Evolutionary conservation across 2,113 vertebrate genomes (phyloP).

Genomic region (Cyphomyrus discorhynchus): DNA sequence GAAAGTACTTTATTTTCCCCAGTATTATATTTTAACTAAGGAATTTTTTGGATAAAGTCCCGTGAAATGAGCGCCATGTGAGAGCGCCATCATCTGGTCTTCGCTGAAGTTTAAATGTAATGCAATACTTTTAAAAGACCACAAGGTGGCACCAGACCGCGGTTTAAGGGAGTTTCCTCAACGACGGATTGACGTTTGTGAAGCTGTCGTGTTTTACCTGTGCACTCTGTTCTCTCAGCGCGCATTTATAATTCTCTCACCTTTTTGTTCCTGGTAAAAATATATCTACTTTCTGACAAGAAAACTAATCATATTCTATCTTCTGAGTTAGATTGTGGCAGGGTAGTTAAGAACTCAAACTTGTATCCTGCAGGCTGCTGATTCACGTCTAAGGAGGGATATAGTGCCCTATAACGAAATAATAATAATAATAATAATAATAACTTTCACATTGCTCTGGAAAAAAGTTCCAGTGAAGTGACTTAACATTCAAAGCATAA

Average conservation of each 20-base stretch:
- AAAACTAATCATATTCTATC: neutral
- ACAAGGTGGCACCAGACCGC: neutral
- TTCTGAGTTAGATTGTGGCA: neutral
- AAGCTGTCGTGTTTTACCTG: neutral
- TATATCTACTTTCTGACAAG: neutral
- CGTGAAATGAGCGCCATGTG: neutral
- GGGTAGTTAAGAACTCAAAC: neutral
- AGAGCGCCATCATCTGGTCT: neutral
- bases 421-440: neutral
- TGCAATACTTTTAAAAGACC: neutral
- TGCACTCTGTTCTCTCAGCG: neutral
- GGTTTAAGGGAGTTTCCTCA: neutral
- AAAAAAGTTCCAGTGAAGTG: neutral
- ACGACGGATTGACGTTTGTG: neutral
- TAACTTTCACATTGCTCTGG: neutral
- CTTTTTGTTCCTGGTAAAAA: neutral
- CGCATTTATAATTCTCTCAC: neutral
- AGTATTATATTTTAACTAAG: neutral
- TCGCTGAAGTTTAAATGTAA: neutral
- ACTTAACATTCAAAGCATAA: neutral
- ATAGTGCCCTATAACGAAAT: too few species aligned
- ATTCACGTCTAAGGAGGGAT: too few species aligned
- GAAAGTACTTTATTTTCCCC: neutral
- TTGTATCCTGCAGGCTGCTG: too few species aligned
- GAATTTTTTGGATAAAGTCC: neutral